These are phyloP conservation scores for Wasmannia auropunctata DNA, from an alignment of 1,140 invertebrate genomes.

Conservation along the genomic window DNA sequence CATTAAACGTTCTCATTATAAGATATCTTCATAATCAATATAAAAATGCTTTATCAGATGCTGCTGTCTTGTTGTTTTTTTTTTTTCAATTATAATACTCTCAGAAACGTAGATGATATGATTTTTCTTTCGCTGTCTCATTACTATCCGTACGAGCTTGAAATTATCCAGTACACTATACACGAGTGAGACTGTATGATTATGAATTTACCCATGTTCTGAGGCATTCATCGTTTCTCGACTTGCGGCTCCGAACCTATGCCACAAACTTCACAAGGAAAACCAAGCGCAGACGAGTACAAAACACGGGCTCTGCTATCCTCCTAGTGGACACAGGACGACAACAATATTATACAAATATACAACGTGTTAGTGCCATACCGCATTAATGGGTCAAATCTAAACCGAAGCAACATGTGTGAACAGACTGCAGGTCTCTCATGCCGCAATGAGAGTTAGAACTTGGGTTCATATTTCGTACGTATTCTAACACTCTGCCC, in stretches of 20 bases:
- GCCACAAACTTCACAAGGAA: constrained; percentile 61
- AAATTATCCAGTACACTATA: not conserved
- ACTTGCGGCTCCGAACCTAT: constrained; percentile 69
- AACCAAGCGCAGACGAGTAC: constrained; percentile 65
- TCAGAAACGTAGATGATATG: not conserved
- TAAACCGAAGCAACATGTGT: not conserved
- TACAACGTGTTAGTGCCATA: constrained; percentile 21
- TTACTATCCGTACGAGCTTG: not conserved
- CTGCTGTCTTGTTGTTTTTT: too few species aligned
- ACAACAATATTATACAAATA: constrained; percentile 52
- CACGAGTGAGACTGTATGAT: not conserved
- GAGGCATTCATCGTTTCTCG: constrained; percentile 90
- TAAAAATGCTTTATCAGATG: not conserved
- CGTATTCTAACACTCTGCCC: not conserved
- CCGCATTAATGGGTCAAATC: not conserved
- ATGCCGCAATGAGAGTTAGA: too few species aligned
- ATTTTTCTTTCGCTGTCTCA: not conserved
- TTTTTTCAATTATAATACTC: not conserved
- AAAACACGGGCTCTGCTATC: constrained; percentile 61
- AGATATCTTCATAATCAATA: not conserved
- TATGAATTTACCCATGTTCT: constrained; percentile 90
- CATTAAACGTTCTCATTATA: not conserved
- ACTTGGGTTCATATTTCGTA: too few species aligned
- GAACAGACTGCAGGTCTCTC: too few species aligned
- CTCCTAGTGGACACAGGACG: constrained; percentile 69